phyloP scores from a whole-genome alignment of 2,797 vertebrate species.

The Sternotherus odoratus region DNA sequence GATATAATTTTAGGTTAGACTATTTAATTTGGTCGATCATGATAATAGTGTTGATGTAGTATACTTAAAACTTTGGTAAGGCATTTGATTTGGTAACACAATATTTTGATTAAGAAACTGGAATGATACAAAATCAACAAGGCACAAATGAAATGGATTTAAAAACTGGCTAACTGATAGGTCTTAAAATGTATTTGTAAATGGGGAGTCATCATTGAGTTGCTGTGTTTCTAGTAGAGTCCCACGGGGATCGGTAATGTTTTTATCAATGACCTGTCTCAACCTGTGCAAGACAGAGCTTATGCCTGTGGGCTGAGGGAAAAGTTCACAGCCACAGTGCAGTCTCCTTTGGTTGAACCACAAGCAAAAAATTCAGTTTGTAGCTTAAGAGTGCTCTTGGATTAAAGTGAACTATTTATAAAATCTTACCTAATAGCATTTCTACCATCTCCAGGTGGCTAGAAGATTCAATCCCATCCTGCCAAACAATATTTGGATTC shows the following conservation, averaged over 20 bases:
- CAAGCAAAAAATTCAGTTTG: too few species aligned
- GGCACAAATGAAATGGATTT: background rate
- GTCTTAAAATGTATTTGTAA: background rate
- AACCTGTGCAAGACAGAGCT: background rate
- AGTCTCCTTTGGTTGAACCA: background rate
- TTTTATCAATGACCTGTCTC: background rate
- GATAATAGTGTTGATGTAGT: background rate
- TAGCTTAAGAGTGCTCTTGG: too few species aligned
- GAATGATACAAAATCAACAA: background rate
- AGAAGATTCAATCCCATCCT: too few species aligned
- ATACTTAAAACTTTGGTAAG: too few species aligned
- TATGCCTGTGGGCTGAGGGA: background rate
- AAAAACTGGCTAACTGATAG: background rate
- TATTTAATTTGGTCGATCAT: background rate
- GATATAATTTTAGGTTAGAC: background rate
- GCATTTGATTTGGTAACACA: background rate
- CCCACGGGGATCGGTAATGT: background rate
- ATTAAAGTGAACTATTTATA: too few species aligned
- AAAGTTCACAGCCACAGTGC: background rate
- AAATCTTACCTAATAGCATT: too few species aligned
- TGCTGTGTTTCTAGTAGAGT: background rate
- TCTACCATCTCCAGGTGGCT: too few species aligned
- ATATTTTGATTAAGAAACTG: background rate
- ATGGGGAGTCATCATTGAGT: background rate
- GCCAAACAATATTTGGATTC: too few species aligned